Evolutionary conservation across 2,888 invertebrate species (phyloP), one percentile per base, ranked within the genome.

Genomic region (Pachymerium ferrugineum): DNA sequence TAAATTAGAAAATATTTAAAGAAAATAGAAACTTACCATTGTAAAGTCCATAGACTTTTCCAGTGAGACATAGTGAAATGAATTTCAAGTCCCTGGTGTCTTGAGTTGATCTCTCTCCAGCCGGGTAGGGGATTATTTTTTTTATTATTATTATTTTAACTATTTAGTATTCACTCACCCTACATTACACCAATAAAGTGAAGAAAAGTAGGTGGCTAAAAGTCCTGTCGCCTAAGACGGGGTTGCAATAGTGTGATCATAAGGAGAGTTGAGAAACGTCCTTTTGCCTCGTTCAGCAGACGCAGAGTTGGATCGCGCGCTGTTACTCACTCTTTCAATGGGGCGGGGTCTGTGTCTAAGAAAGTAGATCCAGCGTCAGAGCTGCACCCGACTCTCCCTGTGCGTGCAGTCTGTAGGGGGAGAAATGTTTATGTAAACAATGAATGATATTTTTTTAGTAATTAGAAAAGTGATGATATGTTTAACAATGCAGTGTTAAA

Each of bases 281-380:
- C 62, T 62, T 25, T 62, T 62, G 62, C 62, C 62, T 62, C 62
- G 62, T 62, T 62, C 62, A 62, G 62, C 62, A 62, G 62, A 62
- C 62, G 62, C 62, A 12, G 62, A 62, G 62, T 62, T 62, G 25
- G 62, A 62, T 14, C 62, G 62, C 62, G 62, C 62, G 62, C 62
- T 62, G 62, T 14, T 62, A 62, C 62, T 62, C 62, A 62, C 62
- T 62, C 25, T 12, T 25, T 62, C 28, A 62, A 62, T n/a, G 62
- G 62, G 62, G 62, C 62, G 62, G 62, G 62, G 62, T 54, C 62
- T 62, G 28, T 62, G 22, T 62, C 25, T 25, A 28, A 62, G 62
- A 62, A 62, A 62, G 28, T 28, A 62, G 62, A 62, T 28, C 25
- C 47, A n/a, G 22, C 62, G 28, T 62, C 62, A 28, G 62, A 28